phyloP scores from a whole-genome alignment of 2,888 invertebrate genomes.

The Agrochola lychnidis region DNA sequence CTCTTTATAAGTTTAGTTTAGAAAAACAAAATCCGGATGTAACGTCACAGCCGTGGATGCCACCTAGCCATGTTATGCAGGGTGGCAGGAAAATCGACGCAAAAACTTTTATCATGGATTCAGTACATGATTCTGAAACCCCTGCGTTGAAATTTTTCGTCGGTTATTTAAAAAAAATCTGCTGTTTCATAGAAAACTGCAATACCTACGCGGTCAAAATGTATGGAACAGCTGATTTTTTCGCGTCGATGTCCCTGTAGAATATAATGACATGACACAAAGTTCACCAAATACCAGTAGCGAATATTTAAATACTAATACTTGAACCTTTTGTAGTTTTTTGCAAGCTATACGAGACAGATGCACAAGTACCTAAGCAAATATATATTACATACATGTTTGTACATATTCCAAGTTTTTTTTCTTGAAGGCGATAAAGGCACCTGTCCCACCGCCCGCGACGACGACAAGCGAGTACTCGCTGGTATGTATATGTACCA shows the following conservation, averaged over 20 bases:
- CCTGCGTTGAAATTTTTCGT: no score
- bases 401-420: constrained; percentile 16
- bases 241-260: no score
- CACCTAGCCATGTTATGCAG: background rate
- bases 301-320: constrained; percentile 7
- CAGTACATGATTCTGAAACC: no score
- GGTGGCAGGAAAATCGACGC: no score
- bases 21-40: background rate
- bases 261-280: background rate
- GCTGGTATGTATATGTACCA: background rate
- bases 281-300: constrained; percentile 18
- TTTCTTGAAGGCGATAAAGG: background rate
- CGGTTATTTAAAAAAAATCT: no score
- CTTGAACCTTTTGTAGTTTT: constrained; percentile 30
- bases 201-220: no score
- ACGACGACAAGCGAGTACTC: background rate
- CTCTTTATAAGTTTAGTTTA: no score
- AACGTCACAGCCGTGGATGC: background rate
- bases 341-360: background rate
- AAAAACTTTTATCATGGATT: no score
- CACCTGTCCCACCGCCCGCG: background rate
- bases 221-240: no score
- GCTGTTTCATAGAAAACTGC: no score
- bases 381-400: constrained; percentile 19
- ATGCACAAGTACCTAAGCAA: constrained; percentile 10